phyloP scores from a whole-genome alignment of 23 tunicate genomes.

The Halocynthia roretzi region DNA sequence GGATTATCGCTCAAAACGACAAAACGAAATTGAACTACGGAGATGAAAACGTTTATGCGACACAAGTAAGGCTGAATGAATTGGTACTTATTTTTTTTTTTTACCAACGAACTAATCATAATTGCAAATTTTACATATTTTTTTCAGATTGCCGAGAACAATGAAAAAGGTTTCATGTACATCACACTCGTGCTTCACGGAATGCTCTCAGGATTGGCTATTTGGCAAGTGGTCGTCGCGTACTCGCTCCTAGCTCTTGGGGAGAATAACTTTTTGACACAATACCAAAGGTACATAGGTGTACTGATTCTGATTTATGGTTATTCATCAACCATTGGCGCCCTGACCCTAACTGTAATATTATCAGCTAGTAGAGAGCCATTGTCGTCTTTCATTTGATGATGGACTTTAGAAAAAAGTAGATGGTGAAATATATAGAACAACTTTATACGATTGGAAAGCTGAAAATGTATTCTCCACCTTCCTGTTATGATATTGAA shows the following conservation, averaged over 20 bases:
- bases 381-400: too few species aligned
- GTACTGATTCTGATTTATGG: too few species aligned
- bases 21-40: constrained; percentile 15
- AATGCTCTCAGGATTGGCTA: constrained; percentile 54
- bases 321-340: too few species aligned
- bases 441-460: too few species aligned
- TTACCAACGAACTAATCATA: background rate
- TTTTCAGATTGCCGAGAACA: constrained; percentile 15
- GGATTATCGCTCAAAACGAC: background rate
- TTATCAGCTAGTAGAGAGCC: too few species aligned
- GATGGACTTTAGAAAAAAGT: too few species aligned
- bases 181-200: constrained; percentile 52
- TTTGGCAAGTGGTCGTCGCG: constrained; percentile 54
- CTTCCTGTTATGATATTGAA: too few species aligned
- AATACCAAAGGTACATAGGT: constrained; percentile 17
- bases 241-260: constrained; percentile 33
- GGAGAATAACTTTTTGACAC: constrained; percentile 32
- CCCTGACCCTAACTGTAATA: background rate
- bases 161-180: constrained; percentile 37
- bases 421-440: background rate
- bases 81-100: too few species aligned
- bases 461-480: too few species aligned
- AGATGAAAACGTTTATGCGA: constrained; percentile 7
- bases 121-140: background rate
- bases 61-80: background rate